Conservation (phyloP, 2,113 vertebrate genomes). For the Plotosus lineatus region DNA sequence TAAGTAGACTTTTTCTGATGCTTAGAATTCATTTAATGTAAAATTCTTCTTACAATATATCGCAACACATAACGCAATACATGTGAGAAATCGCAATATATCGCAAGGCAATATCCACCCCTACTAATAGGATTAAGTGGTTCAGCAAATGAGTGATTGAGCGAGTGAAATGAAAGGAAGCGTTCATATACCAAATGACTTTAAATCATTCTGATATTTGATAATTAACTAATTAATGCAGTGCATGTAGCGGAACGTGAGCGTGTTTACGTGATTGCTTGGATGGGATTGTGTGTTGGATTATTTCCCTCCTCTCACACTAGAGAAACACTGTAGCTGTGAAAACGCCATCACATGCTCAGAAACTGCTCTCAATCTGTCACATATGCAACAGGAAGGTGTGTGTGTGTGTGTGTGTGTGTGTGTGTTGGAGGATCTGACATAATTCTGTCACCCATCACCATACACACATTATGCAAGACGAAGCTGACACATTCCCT, state of each 20-base stretch:
- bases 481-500: constrained; percentile 5
- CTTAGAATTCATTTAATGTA: too few relatives aligned
- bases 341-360: constrained; percentile 52
- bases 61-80: too few relatives aligned
- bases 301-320: neutral
- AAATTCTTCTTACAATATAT: too few relatives aligned
- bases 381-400: constrained; percentile 43
- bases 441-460: constrained; percentile 21
- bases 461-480: neutral
- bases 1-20: too few relatives aligned
- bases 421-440: neutral
- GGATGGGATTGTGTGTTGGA: neutral
- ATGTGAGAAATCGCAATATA: too few relatives aligned
- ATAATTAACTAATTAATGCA: too few relatives aligned
- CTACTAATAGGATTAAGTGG: too few relatives aligned
- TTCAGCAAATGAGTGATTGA: too few relatives aligned
- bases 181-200: too few relatives aligned
- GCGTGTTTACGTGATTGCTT: neutral
- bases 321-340: neutral
- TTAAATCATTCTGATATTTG: neutral
- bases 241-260: neutral
- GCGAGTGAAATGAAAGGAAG: too few relatives aligned
- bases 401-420: constrained; percentile 9
- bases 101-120: too few relatives aligned
- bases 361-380: constrained; percentile 74